phyloP scores from a whole-genome alignment of 1,140 invertebrate genomes.

The Panagrolaimus sp. region DNA sequence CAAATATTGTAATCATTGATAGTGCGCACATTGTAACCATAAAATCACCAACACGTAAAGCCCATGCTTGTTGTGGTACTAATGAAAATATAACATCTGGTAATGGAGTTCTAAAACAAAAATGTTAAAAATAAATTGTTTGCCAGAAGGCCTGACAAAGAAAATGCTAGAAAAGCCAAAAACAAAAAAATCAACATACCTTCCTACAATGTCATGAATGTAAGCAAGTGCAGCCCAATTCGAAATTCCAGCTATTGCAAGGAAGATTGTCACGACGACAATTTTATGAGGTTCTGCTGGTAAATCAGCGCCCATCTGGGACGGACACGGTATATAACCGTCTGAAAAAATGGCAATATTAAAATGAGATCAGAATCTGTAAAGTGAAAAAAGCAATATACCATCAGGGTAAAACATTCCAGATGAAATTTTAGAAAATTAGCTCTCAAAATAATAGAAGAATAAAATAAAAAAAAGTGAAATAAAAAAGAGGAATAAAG shows the following conservation, averaged over 20 bases:
- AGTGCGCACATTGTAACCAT: slow-evolving; percentile 44
- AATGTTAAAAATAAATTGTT: no score
- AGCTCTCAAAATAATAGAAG: no score
- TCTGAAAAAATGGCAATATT: background rate
- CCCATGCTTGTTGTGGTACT: slow-evolving; percentile 51
- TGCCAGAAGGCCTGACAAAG: no score
- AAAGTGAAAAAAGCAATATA: background rate
- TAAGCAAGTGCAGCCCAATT: slow-evolving; percentile 55
- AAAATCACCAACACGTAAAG: slow-evolving; percentile 42
- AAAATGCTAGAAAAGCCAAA: no score
- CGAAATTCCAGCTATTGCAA: slow-evolving; percentile 38
- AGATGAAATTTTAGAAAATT: no score
- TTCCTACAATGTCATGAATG: slow-evolving; percentile 54
- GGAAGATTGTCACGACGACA: slow-evolving; percentile 4
- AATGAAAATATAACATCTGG: slow-evolving; percentile 51
- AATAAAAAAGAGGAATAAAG: no score
- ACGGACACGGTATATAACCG: slow-evolving; percentile 6
- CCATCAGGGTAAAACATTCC: background rate
- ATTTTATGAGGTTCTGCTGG: slow-evolving; percentile 12
- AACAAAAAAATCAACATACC: slow-evolving; percentile 41
- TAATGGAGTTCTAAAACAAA: slow-evolving; percentile 36
- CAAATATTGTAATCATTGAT: slow-evolving; percentile 38
- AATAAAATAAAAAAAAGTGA: no score
- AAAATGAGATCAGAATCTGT: no score
- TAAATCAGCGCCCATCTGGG: slow-evolving; percentile 10